Evolutionary conservation across 2,888 invertebrate species (phyloP).

Genomic region (Parasteatoda lunata): DNA sequence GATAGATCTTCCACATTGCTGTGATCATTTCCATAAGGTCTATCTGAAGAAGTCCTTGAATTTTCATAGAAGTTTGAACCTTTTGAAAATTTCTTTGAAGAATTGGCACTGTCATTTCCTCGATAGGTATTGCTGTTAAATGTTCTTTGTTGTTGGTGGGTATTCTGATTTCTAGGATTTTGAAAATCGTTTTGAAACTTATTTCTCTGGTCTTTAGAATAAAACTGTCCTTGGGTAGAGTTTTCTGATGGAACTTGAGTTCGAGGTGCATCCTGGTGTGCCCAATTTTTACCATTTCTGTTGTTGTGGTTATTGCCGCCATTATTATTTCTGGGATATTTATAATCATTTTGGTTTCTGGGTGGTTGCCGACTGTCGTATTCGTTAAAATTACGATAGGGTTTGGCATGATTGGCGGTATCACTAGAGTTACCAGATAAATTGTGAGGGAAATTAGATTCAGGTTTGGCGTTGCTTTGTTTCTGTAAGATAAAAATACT

Average conservation of each 20-base stretch:
- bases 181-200: constrained; percentile 23
- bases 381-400: constrained; percentile 8
- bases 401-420: constrained; percentile 14
- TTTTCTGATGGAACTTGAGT: constrained; percentile 6
- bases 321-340: not conserved
- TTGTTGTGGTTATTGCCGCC: no score
- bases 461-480: constrained; percentile 12
- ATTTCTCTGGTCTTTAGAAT: constrained; percentile 37
- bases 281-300: constrained; percentile 21
- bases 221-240: constrained; percentile 23
- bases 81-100: constrained; percentile 21
- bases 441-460: not conserved
- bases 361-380: constrained; percentile 30
- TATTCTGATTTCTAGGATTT: constrained; percentile 29
- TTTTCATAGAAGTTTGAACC: constrained; percentile 16
- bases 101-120: constrained; percentile 31
- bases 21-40: constrained; percentile 9
- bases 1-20: constrained; percentile 36
- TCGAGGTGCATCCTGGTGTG: constrained; percentile 13
- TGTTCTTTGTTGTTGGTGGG: constrained; percentile 13
- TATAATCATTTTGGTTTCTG: constrained; percentile 15
- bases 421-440: constrained; percentile 13
- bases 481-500: constrained; percentile 29
- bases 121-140: constrained; percentile 13
- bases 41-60: constrained; percentile 18